Evolutionary conservation across 2,797 vertebrate species (phyloP).

Genomic region (Diplodus sargus): DNA sequence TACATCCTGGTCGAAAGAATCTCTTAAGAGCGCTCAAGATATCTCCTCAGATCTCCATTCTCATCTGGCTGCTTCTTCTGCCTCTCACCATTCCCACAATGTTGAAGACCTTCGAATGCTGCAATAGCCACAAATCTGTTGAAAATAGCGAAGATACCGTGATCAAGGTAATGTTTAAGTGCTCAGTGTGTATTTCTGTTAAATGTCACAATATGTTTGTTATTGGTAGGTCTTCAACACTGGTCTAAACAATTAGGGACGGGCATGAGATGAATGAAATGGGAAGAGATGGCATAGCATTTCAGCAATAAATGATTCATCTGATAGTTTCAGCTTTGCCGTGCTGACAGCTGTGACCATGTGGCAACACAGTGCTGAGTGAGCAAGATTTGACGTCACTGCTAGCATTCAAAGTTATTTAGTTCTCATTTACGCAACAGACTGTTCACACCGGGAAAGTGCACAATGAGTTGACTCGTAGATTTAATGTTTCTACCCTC

Average conservation of each 20-base stretch:
- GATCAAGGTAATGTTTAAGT: slow-evolving; percentile 53
- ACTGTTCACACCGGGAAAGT: neutral
- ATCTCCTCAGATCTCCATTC: slow-evolving; percentile 69
- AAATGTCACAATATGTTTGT: too few relatives aligned
- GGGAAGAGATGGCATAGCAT: too few relatives aligned
- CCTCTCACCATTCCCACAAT: slow-evolving; percentile 77
- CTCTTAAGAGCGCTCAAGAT: slow-evolving; percentile 66
- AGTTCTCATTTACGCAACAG: neutral
- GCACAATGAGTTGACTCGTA: too few relatives aligned
- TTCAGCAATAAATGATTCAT: neutral
- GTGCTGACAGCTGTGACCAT: neutral
- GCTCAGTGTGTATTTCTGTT: neutral
- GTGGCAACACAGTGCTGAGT: slow-evolving; percentile 6
- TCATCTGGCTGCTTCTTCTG: slow-evolving; percentile 80
- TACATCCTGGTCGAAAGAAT: slow-evolving; percentile 73
- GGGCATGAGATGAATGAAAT: too few relatives aligned
- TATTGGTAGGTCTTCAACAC: too few relatives aligned
- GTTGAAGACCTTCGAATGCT: slow-evolving; percentile 73
- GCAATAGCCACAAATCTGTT: slow-evolving; percentile 43
- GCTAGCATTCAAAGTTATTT: neutral
- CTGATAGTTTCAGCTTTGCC: accelerated
- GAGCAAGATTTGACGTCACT: neutral
- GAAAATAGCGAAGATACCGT: accelerated
- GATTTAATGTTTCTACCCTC: too few relatives aligned
- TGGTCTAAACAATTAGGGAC: neutral